Evolutionary conservation across 2,888 invertebrate species (phyloP), one percentile per base, ranked within the genome.

Genomic region (Anarsia innoxiella): DNA sequence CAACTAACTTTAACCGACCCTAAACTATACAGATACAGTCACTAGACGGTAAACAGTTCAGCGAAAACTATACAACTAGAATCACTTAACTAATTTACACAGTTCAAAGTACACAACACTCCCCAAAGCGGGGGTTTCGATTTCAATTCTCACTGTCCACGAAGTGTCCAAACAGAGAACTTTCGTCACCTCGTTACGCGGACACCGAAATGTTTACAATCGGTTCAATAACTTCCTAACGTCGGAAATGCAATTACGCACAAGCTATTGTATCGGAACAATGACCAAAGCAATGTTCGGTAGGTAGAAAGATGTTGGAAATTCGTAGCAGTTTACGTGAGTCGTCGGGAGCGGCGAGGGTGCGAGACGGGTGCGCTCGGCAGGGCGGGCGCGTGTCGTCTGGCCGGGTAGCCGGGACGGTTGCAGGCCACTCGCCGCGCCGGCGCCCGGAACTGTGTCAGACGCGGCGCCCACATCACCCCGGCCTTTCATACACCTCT

Each of bases 361-460:
- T 42, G 56, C 49, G 44, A 56, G 65, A 64, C 67, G 62, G 67
- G 66, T 70, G 76, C 68, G 76, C 59, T 66, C 66, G 61, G 53
- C 51, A 45, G 56, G 66, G 68, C 71, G 71, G 66, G 64, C 80
- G 79, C 78, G 77, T 72, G 71, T 66, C 75, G 79, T 82, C 82
- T 80, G 82, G 68, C 75, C 65, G 74, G 76, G 75, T 52, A 64
- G 71, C 72, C 72, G 68, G 63, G n/a, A n/a, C n/a, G 56, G 51
- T 6, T 19, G 51, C 52, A 53, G 41, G 59, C 46, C 45, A 50
- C 45, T 44, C 70, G 72, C 57, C 83, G 84, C 83, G 84, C 84
- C 84, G 83, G 82, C 83, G 83, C 80, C 80, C 67, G 66, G 72
- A 82, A 73, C 73, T 79, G 72, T 83, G 83, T 82, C 83, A 80